phyloP scores from a whole-genome alignment of 2,113 vertebrate species.

The Odontesthes bonariensis region DNA sequence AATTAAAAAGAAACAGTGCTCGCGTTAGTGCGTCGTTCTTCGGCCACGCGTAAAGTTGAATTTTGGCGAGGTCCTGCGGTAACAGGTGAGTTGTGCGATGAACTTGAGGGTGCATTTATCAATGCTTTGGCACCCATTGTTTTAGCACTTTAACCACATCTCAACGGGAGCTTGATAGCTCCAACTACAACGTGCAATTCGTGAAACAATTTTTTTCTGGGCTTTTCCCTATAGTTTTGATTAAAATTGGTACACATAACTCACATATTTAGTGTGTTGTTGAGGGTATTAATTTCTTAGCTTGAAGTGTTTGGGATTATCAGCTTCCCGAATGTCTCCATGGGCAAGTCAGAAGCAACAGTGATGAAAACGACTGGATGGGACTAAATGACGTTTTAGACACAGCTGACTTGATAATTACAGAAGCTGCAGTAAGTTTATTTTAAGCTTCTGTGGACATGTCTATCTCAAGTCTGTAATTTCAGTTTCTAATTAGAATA shows the following conservation, averaged over 20 bases:
- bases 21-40: background rate
- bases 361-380: background rate
- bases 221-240: too few species aligned
- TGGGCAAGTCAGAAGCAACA: background rate
- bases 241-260: background rate
- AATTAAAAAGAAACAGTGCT: background rate
- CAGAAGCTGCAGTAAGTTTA: background rate
- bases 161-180: background rate
- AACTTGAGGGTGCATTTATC: background rate
- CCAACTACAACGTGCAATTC: background rate
- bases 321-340: background rate
- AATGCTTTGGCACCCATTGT: too few species aligned
- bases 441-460: background rate
- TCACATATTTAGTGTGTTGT: background rate
- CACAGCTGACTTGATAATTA: background rate
- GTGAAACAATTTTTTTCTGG: background rate
- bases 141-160: too few species aligned
- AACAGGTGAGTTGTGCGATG: slow-evolving; percentile 27
- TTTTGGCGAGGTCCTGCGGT: background rate
- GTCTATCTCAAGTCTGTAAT: background rate
- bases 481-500: background rate
- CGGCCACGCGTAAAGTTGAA: background rate
- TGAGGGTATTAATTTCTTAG: background rate
- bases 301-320: background rate
- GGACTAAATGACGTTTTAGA: background rate